Conservation (phyloP, 2,113 vertebrate species). For the Acinonyx jubatus region DNA sequence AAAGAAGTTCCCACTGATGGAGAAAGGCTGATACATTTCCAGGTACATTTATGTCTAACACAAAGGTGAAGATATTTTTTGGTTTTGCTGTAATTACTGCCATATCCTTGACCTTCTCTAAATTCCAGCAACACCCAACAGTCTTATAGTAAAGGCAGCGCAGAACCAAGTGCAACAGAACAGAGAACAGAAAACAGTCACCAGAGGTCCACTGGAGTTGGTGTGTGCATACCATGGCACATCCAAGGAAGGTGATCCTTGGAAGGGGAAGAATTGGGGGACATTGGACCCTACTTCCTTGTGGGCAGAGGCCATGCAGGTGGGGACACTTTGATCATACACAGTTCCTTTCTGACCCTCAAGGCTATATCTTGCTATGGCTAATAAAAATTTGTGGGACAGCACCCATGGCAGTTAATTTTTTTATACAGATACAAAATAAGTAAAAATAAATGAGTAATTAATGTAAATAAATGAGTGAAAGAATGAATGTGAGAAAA, state of each 20-base stretch:
- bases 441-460: neutral
- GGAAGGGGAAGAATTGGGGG: neutral
- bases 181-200: neutral
- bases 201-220: neutral
- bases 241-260: neutral
- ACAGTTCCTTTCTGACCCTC: neutral
- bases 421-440: neutral
- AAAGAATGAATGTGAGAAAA: neutral
- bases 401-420: neutral
- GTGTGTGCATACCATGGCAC: no score
- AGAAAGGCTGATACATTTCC: neutral
- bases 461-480: neutral
- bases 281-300: fast-evolving
- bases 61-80: neutral
- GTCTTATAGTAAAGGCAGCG: neutral
- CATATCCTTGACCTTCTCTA: neutral
- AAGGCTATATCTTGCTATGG: neutral
- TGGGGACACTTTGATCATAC: neutral
- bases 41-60: neutral
- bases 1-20: neutral
- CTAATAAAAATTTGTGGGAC: neutral
- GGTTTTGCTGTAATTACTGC: neutral
- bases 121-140: neutral
- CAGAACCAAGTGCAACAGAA: neutral
- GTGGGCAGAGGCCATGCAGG: neutral